phyloP scores from a whole-genome alignment of 2,113 vertebrate species.

The Narcine bancroftii region DNA sequence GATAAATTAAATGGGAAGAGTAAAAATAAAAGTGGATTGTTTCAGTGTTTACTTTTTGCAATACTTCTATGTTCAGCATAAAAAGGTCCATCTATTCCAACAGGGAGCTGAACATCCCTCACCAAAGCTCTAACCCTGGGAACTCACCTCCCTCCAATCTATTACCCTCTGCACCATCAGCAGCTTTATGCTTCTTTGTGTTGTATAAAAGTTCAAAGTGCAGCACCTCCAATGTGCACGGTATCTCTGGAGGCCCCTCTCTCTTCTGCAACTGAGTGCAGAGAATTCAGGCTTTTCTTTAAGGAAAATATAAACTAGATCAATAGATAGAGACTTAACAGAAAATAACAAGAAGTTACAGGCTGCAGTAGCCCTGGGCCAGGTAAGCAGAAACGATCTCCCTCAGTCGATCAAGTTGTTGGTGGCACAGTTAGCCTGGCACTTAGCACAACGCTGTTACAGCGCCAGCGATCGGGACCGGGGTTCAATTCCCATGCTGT shows the following conservation, averaged over 20 bases:
- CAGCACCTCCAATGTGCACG: constrained; percentile 13
- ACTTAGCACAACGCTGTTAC: no score
- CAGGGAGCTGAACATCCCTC: neutral
- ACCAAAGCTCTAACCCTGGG: neutral
- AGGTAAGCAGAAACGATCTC: neutral
- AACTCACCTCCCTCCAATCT: neutral
- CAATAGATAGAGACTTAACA: neutral
- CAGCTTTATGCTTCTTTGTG: neutral
- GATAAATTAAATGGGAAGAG: no score
- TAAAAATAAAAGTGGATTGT: neutral
- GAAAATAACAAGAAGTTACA: neutral
- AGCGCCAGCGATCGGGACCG: no score
- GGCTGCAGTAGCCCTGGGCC: neutral
- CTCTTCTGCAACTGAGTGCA: neutral
- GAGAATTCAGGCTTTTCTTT: neutral
- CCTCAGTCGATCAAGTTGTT: no score
- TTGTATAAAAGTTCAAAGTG: constrained; percentile 16
- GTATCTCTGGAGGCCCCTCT: neutral
- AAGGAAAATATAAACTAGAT: neutral
- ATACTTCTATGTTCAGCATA: neutral
- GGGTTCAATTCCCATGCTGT: no score
- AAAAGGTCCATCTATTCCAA: neutral
- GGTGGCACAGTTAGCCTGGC: no score
- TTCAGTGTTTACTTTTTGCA: neutral
- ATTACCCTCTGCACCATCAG: neutral